Evolutionary conservation across 2,797 vertebrate genomes (phyloP).

Genomic region (Xenentodon cancila): DNA sequence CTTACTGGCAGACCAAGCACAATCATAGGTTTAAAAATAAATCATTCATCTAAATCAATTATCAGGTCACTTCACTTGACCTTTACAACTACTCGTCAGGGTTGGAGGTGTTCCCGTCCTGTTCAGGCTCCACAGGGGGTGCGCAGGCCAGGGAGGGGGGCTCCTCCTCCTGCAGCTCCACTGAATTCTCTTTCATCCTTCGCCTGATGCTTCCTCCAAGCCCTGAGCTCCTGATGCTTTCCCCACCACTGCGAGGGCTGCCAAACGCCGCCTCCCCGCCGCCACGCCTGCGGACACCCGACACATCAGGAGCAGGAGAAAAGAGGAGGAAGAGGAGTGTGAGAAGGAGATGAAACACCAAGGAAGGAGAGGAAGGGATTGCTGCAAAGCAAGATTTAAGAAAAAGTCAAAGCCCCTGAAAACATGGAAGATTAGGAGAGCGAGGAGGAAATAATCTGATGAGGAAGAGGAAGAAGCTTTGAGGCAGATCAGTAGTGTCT

Average conservation of each 20-base stretch:
- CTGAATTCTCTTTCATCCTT: conserved; percentile 61
- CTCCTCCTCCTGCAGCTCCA: conserved; percentile 56
- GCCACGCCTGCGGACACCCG: conserved; percentile 60
- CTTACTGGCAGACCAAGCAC: too few species aligned
- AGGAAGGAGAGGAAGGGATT: neutral
- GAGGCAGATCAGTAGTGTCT: conserved; percentile 58
- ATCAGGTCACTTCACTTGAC: neutral
- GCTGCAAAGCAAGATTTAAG: conserved; percentile 13
- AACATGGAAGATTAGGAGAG: neutral
- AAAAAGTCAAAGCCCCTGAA: conserved; percentile 22
- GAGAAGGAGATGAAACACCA: conserved; percentile 29
- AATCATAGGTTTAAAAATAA: too few species aligned
- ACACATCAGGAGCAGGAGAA: conserved; percentile 52
- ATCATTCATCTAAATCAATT: neutral
- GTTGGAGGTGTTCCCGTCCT: conserved; percentile 12
- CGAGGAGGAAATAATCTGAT: neutral
- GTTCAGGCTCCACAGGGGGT: conserved; percentile 25
- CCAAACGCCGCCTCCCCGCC: conserved; percentile 45
- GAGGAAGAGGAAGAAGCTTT: conserved; percentile 13
- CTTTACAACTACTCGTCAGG: conserved; percentile 32
- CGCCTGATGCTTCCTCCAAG: conserved; percentile 34
- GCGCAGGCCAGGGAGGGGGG: conserved; percentile 31
- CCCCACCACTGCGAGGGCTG: conserved; percentile 21
- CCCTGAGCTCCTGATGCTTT: conserved; percentile 43
- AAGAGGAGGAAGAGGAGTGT: conserved; percentile 41